Base-by-base conservation (phyloP, 2,797 vertebrate genomes). In the Enteromius afrohamiltoni region DNA sequence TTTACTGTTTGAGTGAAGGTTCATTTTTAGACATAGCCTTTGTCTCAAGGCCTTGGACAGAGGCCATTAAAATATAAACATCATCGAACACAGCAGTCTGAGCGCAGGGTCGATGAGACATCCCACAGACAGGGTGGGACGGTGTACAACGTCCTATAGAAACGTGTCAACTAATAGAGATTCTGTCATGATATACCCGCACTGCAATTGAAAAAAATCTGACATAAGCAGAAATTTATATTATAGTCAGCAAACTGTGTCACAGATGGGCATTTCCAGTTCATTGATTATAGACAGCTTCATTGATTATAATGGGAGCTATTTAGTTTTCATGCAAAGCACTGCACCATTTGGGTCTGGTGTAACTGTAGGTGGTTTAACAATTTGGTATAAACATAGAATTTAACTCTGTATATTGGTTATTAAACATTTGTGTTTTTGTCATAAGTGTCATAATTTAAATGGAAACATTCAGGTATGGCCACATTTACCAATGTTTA, bases 11-110 rank as follows among this genome's bases (percentile, higher is more conserved):
- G 51, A 84, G 31, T 73, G 71, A 47, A 80, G 40, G 47, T 77
- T 67, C 79, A 84, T 86, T 82, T 87, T 79, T 82, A 82, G 84
- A 73, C 17, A 31, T 6, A 17, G 84, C 67, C 70, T 76, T 83
- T 69, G 21, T 83, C 73, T 86, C 78, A 65, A 62, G 74, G 62
- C 62, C 77, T 77, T 80, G 80, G 29, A 60, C 37, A 31, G 65
- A 68, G 78, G 58, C 78, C 45, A 71, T 70, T 79, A 51, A 78
- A 86, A 85, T 75, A 80, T 14, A 82, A 86, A 84, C 47, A 47
- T 26, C 77, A 78, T 76, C 7, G 31, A 83, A 83, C 77, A 8
- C 26, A 65, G 53, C 67, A n/a, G 65, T 60, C 23, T 71, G 51
- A 31, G 37, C 17, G 8, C 37, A 31, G 79, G 67, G 51, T 60